phyloP scores from a whole-genome alignment of 2,888 invertebrate genomes.

The Pterostichus madidus region DNA sequence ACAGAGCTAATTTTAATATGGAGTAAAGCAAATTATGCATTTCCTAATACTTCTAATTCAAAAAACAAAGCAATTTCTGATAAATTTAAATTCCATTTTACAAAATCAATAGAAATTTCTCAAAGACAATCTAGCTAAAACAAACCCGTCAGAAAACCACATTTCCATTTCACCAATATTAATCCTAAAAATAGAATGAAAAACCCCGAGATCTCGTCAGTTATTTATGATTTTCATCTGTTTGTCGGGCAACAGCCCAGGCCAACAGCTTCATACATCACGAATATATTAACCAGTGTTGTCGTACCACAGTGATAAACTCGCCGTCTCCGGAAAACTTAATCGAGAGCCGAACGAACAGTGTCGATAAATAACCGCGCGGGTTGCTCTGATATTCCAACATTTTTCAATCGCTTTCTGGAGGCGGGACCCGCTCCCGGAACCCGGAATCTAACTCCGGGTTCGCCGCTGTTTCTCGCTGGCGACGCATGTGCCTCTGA shows the following conservation, averaged over 20 bases:
- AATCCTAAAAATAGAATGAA: constrained; percentile 7
- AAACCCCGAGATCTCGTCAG: background rate
- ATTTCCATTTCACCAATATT: constrained; percentile 15
- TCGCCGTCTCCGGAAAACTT: constrained; percentile 51
- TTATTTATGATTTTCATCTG: constrained; percentile 50
- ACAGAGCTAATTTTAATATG: too few species aligned
- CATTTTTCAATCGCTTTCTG: constrained; percentile 41
- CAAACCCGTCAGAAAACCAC: background rate
- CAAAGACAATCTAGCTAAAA: constrained; percentile 26
- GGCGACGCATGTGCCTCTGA: constrained; percentile 19
- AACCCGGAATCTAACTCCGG: constrained; percentile 25
- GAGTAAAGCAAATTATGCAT: too few species aligned
- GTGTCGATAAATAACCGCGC: constrained; percentile 57
- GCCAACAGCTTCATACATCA: constrained; percentile 49
- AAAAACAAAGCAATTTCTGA: too few species aligned
- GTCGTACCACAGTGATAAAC: constrained; percentile 50
- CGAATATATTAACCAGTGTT: constrained; percentile 48
- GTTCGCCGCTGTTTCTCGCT: constrained; percentile 28
- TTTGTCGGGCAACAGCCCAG: background rate
- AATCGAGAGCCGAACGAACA: constrained; percentile 62
- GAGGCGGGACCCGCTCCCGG: constrained; percentile 4
- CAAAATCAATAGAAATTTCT: background rate
- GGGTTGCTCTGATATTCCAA: constrained; percentile 49
- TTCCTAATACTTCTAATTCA: too few species aligned
- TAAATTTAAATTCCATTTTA: background rate